Evolutionary conservation across 2,888 invertebrate genomes (phyloP).

Genomic region (Platynereis dumerilii): DNA sequence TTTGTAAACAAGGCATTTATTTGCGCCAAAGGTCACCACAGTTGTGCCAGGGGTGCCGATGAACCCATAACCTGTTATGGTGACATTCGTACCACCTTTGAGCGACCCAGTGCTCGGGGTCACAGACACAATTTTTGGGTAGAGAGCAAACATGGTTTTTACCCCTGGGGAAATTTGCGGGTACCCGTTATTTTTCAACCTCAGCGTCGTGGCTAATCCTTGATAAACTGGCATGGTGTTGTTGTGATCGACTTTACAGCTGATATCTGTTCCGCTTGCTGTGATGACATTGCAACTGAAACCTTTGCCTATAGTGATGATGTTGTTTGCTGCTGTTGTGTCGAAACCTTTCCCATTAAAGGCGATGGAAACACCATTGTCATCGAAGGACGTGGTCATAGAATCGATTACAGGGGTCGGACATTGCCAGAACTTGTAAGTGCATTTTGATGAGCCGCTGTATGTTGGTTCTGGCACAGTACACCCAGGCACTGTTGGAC

Average conservation of each 20-base stretch:
- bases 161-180: background rate
- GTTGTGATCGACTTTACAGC: conserved; percentile 34
- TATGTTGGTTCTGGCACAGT: no score
- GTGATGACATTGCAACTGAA: conserved; percentile 34
- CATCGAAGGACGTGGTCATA: no score
- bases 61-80: no score
- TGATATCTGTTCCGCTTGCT: conserved; percentile 40
- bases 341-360: conserved; percentile 54
- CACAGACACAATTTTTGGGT: conserved; percentile 13
- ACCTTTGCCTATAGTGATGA: conserved; percentile 37
- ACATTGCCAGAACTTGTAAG: no score
- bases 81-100: conserved; percentile 24
- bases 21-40: no score
- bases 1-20: no score
- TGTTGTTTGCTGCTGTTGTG: background rate
- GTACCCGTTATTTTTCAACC: no score
- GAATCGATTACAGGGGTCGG: no score
- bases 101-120: conserved; percentile 10
- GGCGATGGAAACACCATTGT: conserved; percentile 43
- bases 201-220: background rate
- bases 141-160: conserved; percentile 27
- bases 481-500: no score
- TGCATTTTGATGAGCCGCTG: no score
- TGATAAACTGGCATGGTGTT: background rate
- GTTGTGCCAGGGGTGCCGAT: no score